Base-by-base conservation (phyloP, 2,113 vertebrate genomes). In the Entomyzon cyanotis region DNA sequence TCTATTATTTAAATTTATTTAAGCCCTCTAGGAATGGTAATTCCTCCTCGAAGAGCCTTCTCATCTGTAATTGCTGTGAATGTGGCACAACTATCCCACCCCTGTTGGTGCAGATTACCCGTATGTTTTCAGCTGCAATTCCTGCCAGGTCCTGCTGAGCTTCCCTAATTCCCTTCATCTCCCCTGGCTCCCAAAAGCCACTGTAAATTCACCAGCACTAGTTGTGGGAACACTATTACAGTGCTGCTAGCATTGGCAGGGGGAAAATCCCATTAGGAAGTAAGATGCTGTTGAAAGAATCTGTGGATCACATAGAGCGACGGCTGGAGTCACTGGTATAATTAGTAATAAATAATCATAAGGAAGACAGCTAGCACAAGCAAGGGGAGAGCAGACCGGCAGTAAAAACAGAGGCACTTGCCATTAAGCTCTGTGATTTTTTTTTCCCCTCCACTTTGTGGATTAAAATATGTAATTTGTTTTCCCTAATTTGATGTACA, bases 281-380 rank as follows among this genome's bases (percentile, higher is more conserved):
- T 64, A 41, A 71, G 68, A 94, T n/a, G 39, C 52, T 63, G 68
- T 56, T 94, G 92, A 86, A 94, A 88, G 85, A 91, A 78, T 60
- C 85, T 63, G 49, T 81, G 79, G 90, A 71, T 95, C 85, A 47
- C 80, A 37, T 22, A 25, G 25, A 71, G 92, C 0, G 4, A 74
- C 0, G 64, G 76, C 56, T 84, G 71, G 79, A 96, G 47, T 68
- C 71, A 33, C 71, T 35, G 80, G 53, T 30, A 81, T 78, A 95
- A 92, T 81, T 90, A 90, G 79, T 70, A 86, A 94, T 90, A 90
- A 93, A 94, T 94, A 94, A 92, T 93, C 92, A 94, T 94, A 95
- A 96, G 87, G 71, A 94, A 80, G 84, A 69, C 69, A 91, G 86
- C 59, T 37, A 94, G 83, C 58, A 76, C 71, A 74, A 65, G 71